A percentile compares a stretch with the other conserved stretches of the same genome.
These are phyloP conservation scores for Nettapus auritus DNA, from an alignment of 2,113 vertebrate genomes.

Conservation along the genomic window DNA sequence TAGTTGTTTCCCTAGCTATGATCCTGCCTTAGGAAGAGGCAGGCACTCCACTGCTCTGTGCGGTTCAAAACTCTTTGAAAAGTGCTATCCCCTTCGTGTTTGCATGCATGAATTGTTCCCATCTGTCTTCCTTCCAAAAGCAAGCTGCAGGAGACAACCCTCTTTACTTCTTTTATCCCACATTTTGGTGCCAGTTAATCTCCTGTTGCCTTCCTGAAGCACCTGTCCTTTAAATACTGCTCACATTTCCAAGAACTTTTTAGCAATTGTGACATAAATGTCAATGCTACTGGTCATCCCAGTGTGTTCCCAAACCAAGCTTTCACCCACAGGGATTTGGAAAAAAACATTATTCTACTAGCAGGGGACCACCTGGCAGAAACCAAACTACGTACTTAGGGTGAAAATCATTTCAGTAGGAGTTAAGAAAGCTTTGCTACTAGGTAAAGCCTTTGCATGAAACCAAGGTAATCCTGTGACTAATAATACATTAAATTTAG, in stretches of 20 bases:
- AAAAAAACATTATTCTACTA: neutral
- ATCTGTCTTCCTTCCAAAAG: neutral
- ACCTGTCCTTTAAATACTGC: neutral
- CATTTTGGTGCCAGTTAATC: neutral
- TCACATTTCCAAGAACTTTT: neutral
- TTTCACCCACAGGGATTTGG: neutral
- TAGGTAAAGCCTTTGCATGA: neutral
- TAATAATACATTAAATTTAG: neutral
- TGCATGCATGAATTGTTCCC: neutral
- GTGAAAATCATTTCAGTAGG: neutral
- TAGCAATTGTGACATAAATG: neutral
- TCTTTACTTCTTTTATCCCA: neutral
- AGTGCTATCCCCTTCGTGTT: neutral
- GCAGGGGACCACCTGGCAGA: neutral
- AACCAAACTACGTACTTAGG: neutral
- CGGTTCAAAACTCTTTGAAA: neutral
- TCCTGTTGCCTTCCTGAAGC: neutral
- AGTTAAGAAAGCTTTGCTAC: neutral
- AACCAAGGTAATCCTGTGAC: neutral
- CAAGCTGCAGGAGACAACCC: neutral
- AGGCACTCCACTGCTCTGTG: neutral
- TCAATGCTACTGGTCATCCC: neutral
- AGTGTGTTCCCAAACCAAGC: neutral
- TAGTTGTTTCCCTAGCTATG: neutral
- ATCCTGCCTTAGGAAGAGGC: neutral